A percentile compares a stretch with the other conserved stretches of the same genome.
Evolutionary conservation across 2,888 invertebrate species (phyloP).

Genomic region (Zaprionus lineosus): DNA sequence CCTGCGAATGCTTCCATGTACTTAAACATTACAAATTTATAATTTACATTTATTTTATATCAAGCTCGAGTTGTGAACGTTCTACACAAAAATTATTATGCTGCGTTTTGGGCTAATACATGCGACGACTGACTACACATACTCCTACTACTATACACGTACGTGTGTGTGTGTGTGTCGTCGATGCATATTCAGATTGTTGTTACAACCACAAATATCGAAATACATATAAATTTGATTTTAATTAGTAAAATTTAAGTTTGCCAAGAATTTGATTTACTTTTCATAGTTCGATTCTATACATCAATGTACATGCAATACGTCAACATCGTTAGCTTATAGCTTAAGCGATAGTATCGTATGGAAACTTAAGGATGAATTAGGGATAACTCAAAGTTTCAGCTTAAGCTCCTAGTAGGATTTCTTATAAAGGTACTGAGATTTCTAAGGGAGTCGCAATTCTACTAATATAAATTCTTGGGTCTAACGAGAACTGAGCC

Average conservation of each 20-base stretch:
- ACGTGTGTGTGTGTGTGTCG: conserved; percentile 9
- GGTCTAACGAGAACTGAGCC: too few species aligned
- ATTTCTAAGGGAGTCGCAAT: too few species aligned
- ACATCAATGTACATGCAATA: too few species aligned
- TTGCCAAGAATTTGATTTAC: too few species aligned
- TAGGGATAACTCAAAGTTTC: too few species aligned
- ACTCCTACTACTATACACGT: background rate
- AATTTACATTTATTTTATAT: conserved; percentile 75
- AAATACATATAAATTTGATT: conserved; percentile 41
- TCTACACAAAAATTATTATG: conserved; percentile 72
- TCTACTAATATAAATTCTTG: too few species aligned
- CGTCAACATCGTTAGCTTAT: too few species aligned
- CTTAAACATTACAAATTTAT: conserved; percentile 47
- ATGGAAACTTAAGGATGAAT: too few species aligned
- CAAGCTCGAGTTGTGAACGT: conserved; percentile 79
- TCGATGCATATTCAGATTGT: conserved; percentile 11
- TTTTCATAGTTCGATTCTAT: too few species aligned
- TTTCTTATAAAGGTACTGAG: too few species aligned
- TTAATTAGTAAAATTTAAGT: conserved; percentile 40
- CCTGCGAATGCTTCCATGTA: conserved; percentile 10
- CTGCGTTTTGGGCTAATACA: conserved; percentile 24
- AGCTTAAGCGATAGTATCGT: too few species aligned
- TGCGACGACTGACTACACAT: conserved; percentile 6
- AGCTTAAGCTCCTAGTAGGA: too few species aligned
- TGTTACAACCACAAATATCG: conserved; percentile 23